These are phyloP conservation scores for Coleophora flavipennella DNA, from an alignment of 2,888 invertebrate species.

Conservation along the genomic window DNA sequence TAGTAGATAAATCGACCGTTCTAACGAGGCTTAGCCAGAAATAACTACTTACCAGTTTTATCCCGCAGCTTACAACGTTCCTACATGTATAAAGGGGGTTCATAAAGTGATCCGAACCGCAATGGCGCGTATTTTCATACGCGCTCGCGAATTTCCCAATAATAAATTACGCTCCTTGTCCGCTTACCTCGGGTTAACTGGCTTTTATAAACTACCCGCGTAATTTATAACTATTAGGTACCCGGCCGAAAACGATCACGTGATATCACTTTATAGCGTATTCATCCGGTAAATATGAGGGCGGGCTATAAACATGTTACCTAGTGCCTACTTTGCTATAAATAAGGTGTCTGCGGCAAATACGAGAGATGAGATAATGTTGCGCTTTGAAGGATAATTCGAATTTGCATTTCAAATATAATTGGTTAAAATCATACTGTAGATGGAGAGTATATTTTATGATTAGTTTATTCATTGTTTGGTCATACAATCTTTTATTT, in stretches of 20 bases:
- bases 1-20: too few relatives aligned
- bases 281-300: conserved; percentile 66
- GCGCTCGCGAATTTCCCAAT: conserved; percentile 62
- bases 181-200: conserved; percentile 72
- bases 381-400: too few relatives aligned
- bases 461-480: too few relatives aligned
- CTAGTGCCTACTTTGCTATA: neutral
- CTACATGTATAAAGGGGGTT: neutral
- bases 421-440: too few relatives aligned
- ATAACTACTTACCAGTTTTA: too few relatives aligned
- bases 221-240: conserved; percentile 69
- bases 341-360: neutral
- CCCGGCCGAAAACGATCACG: conserved; percentile 67
- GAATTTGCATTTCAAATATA: too few relatives aligned
- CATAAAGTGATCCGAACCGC: conserved; percentile 36
- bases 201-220: conserved; percentile 71
- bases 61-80: too few relatives aligned
- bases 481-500: too few relatives aligned
- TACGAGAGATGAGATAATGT: too few relatives aligned
- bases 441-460: too few relatives aligned
- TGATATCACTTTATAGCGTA: conserved; percentile 71
- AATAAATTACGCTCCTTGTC: conserved; percentile 70
- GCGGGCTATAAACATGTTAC: conserved; percentile 33
- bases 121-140: conserved; percentile 54
- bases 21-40: too few relatives aligned